phyloP scores from a whole-genome alignment of 2,797 vertebrate species.

The Anguilla anguilla region DNA sequence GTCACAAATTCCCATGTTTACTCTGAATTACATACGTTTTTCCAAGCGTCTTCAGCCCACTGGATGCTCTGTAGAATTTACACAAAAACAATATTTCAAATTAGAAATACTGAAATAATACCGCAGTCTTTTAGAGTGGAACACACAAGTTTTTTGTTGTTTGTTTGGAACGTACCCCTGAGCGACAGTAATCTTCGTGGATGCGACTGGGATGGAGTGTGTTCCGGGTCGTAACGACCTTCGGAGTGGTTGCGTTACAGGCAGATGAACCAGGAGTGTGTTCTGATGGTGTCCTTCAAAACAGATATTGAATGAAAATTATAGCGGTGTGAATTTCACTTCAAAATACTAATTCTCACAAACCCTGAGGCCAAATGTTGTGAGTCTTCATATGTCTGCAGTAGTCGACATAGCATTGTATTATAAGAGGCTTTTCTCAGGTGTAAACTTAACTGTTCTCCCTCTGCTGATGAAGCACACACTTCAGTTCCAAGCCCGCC shows the following conservation, averaged over 20 bases:
- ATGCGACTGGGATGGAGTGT: neutral
- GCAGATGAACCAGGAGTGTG: neutral
- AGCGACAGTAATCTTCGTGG: neutral
- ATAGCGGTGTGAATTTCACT: neutral
- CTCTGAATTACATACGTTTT: neutral
- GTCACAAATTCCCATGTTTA: neutral
- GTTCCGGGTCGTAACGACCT: neutral
- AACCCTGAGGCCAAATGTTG: neutral
- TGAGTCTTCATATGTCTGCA: neutral
- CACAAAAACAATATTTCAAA: neutral
- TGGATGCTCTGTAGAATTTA: neutral
- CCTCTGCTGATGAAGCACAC: neutral
- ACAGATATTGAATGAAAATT: neutral
- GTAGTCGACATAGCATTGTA: neutral
- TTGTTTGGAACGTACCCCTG: neutral
- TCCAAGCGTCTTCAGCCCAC: neutral
- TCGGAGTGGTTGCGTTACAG: neutral
- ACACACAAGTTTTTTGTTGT: neutral
- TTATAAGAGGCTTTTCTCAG: neutral
- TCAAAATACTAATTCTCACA: neutral
- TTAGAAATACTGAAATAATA: neutral
- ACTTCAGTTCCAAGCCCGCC: neutral
- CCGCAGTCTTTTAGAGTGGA: neutral
- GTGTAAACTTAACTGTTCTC: neutral
- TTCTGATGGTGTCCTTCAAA: neutral